Conservation (phyloP, 1,140 invertebrate species). For the Drosophila mayri region DNA sequence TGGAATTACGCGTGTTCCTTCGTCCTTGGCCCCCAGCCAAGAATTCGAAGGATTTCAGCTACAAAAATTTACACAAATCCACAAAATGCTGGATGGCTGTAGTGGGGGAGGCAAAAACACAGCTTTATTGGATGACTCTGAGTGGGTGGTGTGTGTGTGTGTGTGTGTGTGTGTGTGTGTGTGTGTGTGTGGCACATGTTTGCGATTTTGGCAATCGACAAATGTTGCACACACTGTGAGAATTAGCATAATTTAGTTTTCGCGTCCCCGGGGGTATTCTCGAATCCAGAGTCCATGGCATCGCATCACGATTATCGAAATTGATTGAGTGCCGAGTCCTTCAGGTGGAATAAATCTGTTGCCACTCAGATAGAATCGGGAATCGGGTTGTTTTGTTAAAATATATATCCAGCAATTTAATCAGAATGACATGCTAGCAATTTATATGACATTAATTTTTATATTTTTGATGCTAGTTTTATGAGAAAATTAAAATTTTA, state of each 20-base stretch:
- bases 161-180: neutral
- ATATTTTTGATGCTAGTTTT: no score
- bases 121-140: conserved; percentile 26
- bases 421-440: neutral
- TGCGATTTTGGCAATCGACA: conserved; percentile 76
- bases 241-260: conserved; percentile 71
- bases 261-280: conserved; percentile 17
- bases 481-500: no score
- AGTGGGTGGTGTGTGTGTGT: neutral
- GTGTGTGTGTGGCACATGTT: conserved; percentile 52
- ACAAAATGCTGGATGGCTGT: conserved; percentile 32
- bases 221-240: conserved; percentile 69
- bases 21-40: conserved; percentile 49
- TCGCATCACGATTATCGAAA: conserved; percentile 36
- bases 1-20: conserved; percentile 69
- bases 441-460: no score
- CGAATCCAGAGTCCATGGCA: conserved; percentile 20
- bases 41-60: conserved; percentile 30
- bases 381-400: conserved; percentile 1
- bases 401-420: conserved; percentile 9
- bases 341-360: conserved; percentile 29
- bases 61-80: conserved; percentile 66
- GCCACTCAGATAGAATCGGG: neutral
- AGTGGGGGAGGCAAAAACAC: conserved; percentile 4
- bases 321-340: conserved; percentile 44